Base-by-base conservation (phyloP, 1,140 invertebrate genomes). In the Habropoda laboriosa region DNA sequence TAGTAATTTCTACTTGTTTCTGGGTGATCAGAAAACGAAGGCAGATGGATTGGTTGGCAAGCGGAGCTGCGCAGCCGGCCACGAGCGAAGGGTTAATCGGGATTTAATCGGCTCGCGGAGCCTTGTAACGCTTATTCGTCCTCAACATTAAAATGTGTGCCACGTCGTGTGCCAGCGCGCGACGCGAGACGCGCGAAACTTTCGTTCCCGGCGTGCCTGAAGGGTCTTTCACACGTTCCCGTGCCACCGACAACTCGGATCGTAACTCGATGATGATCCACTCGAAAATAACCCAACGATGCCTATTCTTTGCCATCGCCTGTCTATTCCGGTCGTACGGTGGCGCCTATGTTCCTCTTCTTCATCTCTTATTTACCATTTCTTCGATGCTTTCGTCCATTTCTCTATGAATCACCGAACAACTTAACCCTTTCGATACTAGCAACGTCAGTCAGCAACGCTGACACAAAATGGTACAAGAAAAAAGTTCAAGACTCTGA, bases 91-190 rank as follows among this genome's bases (percentile, higher is more conserved):
- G 75, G 42, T 70, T 49, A 49, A 77, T 78, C 75, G 75, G 55
- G 55, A 78, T 60, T 85, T 51, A 64, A 83, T 83, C 77, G 76
- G 42, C 71, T 64, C 61, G 66, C 63, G 71, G 30, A 66, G 70
- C 82, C 82, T 85, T 85, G 83, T 85, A 81, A 85, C 83, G 83
- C 61, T 85, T 85, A 55, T 57, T 74, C 77, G 60, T 55, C 79
- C 82, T 85, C 66, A 84, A 42, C 82, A 21, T 77, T 58, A 68
- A 85, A 85, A 85, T 85, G 83, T 78, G 82, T 85, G 83, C 82
- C 83, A 72, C 72, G 78, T 40, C 24, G 60, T 51, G 71, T 76
- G 70, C 68, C 81, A 83, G 79, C 57, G 63, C 61, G 61, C 32
- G 63, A 30, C 57, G 63, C 61, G 61, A 27, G 63, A 30, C 57